Evolutionary conservation across 2,888 invertebrate genomes (phyloP).

Genomic region (Imbricaverruca yamaguchii): DNA sequence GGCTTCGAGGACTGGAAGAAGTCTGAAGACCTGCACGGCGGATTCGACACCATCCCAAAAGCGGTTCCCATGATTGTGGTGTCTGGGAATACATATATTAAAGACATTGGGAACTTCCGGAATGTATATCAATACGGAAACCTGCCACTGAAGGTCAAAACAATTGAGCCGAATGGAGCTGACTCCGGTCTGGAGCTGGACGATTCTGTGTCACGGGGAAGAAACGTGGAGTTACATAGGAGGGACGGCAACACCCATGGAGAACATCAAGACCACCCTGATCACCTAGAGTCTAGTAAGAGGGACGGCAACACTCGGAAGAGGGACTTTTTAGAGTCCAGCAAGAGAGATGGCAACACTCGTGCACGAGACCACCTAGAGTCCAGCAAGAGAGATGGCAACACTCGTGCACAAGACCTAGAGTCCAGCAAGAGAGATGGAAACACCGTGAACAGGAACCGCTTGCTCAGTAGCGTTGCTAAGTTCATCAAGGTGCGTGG

Average conservation of each 20-base stretch:
- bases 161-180: neutral
- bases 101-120: neutral
- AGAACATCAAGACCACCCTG: too few species aligned
- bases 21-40: neutral
- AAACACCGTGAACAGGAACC: too few species aligned
- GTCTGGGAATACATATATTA: constrained; percentile 16
- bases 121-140: neutral
- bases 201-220: neutral
- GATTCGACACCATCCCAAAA: neutral
- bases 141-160: neutral
- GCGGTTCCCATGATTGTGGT: constrained; percentile 15
- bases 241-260: neutral
- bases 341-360: too few species aligned
- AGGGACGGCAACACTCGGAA: neutral
- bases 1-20: neutral
- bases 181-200: neutral
- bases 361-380: too few species aligned
- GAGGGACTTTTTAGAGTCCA: neutral
- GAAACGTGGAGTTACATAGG: neutral
- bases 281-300: neutral
- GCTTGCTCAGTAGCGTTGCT: too few species aligned
- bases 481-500: neutral
- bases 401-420: too few species aligned
- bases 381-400: too few species aligned
- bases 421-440: too few species aligned